These are phyloP conservation scores for Anisognathus igniventris DNA, from an alignment of 2,797 vertebrate species.

Conservation along the genomic window DNA sequence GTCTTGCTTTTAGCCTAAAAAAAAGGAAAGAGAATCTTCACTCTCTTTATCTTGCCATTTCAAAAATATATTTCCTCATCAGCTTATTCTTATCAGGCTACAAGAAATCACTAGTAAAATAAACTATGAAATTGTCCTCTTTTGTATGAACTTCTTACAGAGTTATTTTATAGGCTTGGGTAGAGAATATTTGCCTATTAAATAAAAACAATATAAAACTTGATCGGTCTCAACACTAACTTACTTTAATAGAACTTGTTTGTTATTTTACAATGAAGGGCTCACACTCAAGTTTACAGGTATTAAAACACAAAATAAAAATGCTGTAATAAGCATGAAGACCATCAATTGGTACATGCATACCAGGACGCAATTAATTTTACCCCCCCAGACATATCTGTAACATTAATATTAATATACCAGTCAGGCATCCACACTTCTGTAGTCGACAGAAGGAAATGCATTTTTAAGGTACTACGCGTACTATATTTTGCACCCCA, in stretches of 20 bases:
- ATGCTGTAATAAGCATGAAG: background rate
- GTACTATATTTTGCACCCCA: background rate
- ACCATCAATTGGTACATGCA: rapidly evolving
- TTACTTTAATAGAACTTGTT: background rate
- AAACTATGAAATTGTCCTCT: background rate
- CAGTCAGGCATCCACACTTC: background rate
- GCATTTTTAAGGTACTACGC: background rate
- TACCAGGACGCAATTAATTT: background rate
- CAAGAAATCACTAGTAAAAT: background rate
- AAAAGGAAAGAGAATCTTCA: background rate
- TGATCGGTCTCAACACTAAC: background rate
- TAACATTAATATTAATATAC: background rate
- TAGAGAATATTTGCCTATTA: background rate
- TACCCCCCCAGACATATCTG: background rate
- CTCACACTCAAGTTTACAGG: background rate
- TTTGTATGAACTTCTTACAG: background rate
- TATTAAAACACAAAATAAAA: background rate
- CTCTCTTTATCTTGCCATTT: background rate
- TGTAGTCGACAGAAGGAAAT: background rate
- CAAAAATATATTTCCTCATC: background rate
- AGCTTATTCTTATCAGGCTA: background rate
- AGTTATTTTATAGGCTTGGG: background rate
- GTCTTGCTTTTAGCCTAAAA: background rate
- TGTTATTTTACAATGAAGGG: background rate
- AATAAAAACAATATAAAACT: background rate